phyloP scores from a whole-genome alignment of 2,113 vertebrate genomes.

The Sus scrofa region T2T-Sscrofa CM000813.6:149440501-149441000 shows the following conservation, averaged over 20 bases:
- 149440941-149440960: not conserved
- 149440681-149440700: not conserved
- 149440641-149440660: not conserved
- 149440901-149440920: not conserved
- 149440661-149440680: not conserved
- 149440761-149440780: not conserved
- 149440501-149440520: not conserved
- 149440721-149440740: not conserved
- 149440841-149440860: fast-evolving
- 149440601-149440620: not conserved
- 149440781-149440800: not conserved
- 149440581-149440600: not conserved
- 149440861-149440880: not conserved
- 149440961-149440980: fast-evolving
- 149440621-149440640: not conserved
- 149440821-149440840: not conserved
- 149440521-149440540: not conserved
- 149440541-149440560: not conserved
- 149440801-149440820: not conserved
- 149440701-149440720: not conserved
- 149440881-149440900: not conserved
- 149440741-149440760: not conserved
- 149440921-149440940: not conserved
- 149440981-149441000: not conserved
- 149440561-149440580: not conserved